A percentile compares a stretch with the other conserved stretches of the same genome.
phyloP scores from a whole-genome alignment of 2,888 invertebrate genomes.

The Nemapogon koenigi region DNA sequence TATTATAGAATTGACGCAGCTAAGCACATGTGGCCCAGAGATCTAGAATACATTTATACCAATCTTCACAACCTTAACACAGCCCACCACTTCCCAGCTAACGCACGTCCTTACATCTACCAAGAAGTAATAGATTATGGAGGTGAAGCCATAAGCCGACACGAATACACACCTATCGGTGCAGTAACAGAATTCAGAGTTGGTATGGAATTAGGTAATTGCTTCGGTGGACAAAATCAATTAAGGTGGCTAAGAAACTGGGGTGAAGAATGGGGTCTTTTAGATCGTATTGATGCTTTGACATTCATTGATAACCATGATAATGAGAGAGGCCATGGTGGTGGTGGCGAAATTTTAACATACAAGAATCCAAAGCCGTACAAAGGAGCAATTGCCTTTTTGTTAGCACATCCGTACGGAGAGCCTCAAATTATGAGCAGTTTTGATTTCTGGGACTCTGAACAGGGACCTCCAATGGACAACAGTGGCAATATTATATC shows the following conservation, averaged over 20 bases:
- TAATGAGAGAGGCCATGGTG: slow-evolving; percentile 73
- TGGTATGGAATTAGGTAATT: slow-evolving; percentile 49
- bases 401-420: slow-evolving; percentile 84
- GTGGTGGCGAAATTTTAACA: slow-evolving; percentile 62
- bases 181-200: slow-evolving; percentile 72
- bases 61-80: slow-evolving; percentile 68
- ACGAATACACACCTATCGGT: slow-evolving; percentile 61
- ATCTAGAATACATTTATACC: slow-evolving; percentile 70
- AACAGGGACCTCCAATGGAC: slow-evolving; percentile 74
- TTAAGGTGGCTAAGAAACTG: slow-evolving; percentile 59
- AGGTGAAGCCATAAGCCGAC: slow-evolving; percentile 47
- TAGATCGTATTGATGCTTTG: slow-evolving; percentile 59
- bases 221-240: slow-evolving; percentile 30
- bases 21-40: slow-evolving; percentile 80
- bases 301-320: slow-evolving; percentile 87
- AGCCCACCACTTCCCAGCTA: slow-evolving; percentile 66
- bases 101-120: slow-evolving; percentile 71
- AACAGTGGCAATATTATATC: slow-evolving; percentile 65
- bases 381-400: slow-evolving; percentile 81
- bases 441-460: slow-evolving; percentile 70
- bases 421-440: slow-evolving; percentile 87
- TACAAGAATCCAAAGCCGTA: slow-evolving; percentile 72
- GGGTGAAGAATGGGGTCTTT: slow-evolving; percentile 71
- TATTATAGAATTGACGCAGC: slow-evolving; percentile 72
- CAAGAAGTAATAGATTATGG: slow-evolving; percentile 81